Percentiles rank a stretch among this genome's conserved stretches.
Conservation (phyloP, 2,888 invertebrate genomes). For the Cephus rjabovi region DNA sequence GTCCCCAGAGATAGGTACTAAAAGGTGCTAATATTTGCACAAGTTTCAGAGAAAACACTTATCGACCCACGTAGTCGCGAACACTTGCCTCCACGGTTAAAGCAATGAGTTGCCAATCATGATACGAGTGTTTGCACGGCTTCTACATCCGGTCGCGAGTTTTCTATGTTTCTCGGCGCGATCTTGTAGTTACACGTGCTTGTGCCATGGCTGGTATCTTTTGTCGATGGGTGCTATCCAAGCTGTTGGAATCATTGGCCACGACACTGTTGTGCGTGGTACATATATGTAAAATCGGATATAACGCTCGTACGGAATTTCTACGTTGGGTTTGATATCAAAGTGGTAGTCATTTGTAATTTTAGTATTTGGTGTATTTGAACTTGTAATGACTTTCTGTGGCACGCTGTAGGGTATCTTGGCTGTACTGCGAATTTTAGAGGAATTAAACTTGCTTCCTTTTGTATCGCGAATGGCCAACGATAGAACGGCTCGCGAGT, state of each 20-base stretch:
- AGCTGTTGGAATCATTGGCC: neutral
- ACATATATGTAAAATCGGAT: neutral
- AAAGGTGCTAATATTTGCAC: conserved; percentile 35
- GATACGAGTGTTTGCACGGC: neutral
- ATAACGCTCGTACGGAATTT: neutral
- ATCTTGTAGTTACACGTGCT: neutral
- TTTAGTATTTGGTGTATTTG: neutral
- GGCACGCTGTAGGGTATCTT: neutral
- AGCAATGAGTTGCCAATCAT: neutral
- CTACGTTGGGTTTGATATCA: neutral
- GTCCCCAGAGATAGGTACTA: conserved; percentile 19
- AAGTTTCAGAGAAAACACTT: conserved; percentile 22
- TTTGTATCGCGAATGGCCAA: neutral
- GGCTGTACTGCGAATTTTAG: neutral
- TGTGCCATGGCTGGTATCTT: neutral
- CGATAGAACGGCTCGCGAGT: neutral
- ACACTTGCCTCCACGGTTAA: conserved; percentile 9
- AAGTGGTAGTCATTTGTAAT: neutral
- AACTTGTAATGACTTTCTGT: neutral
- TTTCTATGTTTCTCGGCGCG: neutral
- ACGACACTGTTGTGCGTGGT: neutral
- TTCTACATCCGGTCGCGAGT: neutral
- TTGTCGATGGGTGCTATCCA: neutral
- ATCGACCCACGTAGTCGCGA: conserved; percentile 27
- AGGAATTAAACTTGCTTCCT: neutral